These are phyloP conservation scores for Pseudorhiza aurosa DNA, from an alignment of 30 jellyfish, hydroid and myxozoan genomes.

Conservation along the genomic window DNA sequence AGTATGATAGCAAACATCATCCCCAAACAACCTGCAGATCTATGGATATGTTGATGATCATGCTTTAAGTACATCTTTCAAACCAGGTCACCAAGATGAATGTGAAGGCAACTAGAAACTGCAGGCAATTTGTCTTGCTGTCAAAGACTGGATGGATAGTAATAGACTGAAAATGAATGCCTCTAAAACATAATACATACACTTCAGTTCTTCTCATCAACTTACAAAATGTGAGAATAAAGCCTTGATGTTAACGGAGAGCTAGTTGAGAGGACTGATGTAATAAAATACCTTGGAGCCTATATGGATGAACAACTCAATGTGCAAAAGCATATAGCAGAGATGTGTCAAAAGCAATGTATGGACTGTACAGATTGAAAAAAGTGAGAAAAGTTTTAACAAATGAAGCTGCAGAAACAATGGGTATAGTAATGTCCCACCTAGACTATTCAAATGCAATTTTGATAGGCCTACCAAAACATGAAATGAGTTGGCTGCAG, in stretches of 20 bases:
- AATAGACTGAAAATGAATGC: constrained; percentile 52
- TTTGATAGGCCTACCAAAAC: constrained; percentile 24
- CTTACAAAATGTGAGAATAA: constrained; percentile 42
- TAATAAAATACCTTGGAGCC: constrained; percentile 59
- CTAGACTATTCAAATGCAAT: constrained; percentile 32
- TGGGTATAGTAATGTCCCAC: too few species aligned
- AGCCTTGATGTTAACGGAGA: constrained; percentile 38
- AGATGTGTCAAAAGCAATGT: constrained; percentile 56
- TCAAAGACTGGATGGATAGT: constrained; percentile 65
- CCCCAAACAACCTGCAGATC: constrained; percentile 52
- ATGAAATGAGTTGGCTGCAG: constrained; percentile 7
- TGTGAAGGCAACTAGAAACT: constrained; percentile 42
- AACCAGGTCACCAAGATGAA: constrained; percentile 43
- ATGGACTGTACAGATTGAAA: constrained; percentile 48
- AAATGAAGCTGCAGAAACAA: constrained; percentile 51
- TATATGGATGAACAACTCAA: constrained; percentile 52
- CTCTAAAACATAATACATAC: constrained; percentile 56
- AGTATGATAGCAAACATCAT: constrained; percentile 46
- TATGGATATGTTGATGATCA: constrained; percentile 63
- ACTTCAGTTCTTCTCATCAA: constrained; percentile 50
- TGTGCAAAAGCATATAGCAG: constrained; percentile 33
- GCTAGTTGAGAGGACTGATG: constrained; percentile 45
- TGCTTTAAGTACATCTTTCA: constrained; percentile 65
- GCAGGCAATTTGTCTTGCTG: constrained; percentile 43
- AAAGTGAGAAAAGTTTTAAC: constrained; percentile 46